Evolutionary conservation across 2,113 vertebrate species (phyloP), one percentile per base, ranked within the genome.

Genomic region (Halcyon senegalensis): DNA sequence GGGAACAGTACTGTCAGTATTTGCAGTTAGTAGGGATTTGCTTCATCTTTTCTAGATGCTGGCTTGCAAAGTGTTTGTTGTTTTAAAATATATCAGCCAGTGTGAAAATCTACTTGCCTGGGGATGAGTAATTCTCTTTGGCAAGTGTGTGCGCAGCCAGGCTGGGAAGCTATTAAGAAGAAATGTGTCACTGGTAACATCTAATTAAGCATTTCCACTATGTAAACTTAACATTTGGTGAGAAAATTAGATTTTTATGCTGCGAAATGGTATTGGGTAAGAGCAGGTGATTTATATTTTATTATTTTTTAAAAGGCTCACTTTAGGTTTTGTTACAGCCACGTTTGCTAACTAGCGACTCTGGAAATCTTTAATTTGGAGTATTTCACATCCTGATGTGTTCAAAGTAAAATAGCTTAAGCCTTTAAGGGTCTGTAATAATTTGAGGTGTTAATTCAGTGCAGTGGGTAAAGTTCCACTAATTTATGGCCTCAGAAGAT

Each of bases 31-130:
- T 12, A 80, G 67, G 51, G 16, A 51, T 80, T 80, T 75, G 43
- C 35, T 84, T 70, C 4, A 31, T 56, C 60, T 87, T 67, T 80
- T 70, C 64, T 67, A 66, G 44, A 70, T 79, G 77, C 66, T 91
- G 85, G 60, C 82, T 64, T 88, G 48, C 70, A 58, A 30, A 79
- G 30, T 79, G 14, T 87, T 62, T 43, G 43, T 72, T 37, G 66
- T 81, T 74, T 56, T 63, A 62, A 92, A 92, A 77, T 82, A 87
- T 89, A 96, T 68, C 75, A 94, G 68, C 41, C 79, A 50, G 44
- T 46, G 63, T 86, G 68, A 77, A 87, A 76, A 86, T 24, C 44
- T 64, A 5, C 58, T 74, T 86, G 82, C 63, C 79, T 83, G 62
- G 67, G 67, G 75, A 78, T 62, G 59, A 94, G 59, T 60, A 91